Evolutionary conservation across 2,888 invertebrate species (phyloP).

Genomic region (Calameuta idolon): DNA sequence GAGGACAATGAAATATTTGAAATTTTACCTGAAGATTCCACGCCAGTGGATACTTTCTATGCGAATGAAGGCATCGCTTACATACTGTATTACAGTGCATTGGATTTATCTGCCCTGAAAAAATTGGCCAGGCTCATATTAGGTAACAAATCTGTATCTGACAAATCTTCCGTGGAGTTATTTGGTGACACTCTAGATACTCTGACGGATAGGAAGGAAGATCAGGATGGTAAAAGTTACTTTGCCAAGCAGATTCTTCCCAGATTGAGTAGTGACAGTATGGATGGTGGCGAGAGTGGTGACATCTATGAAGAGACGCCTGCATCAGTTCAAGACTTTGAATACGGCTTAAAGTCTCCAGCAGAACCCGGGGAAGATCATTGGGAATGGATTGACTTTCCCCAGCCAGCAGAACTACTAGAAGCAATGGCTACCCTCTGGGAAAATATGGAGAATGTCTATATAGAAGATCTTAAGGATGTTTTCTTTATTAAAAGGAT

Average conservation of each 20-base stretch:
- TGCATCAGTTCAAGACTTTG: conserved; percentile 5
- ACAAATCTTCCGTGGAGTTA: conserved; percentile 62
- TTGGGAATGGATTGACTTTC: conserved; percentile 68
- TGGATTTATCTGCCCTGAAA: conserved; percentile 71
- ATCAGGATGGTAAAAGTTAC: background rate
- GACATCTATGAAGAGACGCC: background rate
- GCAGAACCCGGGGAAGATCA: conserved; percentile 40
- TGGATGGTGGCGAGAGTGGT: conserved; percentile 12
- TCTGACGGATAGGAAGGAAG: conserved; percentile 61
- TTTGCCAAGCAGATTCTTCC: background rate
- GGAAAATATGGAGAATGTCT: conserved; percentile 69
- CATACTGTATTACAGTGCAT: conserved; percentile 71
- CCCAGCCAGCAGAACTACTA: conserved; percentile 63
- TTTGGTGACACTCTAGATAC: conserved; percentile 67
- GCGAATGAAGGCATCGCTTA: conserved; percentile 72
- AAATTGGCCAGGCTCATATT: conserved; percentile 69
- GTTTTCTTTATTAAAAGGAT: conserved; percentile 72
- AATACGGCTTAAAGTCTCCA: conserved; percentile 13
- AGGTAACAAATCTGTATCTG: conserved; percentile 63
- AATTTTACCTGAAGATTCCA: conserved; percentile 62
- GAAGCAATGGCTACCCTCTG: conserved; percentile 69
- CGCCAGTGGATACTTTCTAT: conserved; percentile 73
- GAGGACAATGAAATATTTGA: conserved; percentile 25
- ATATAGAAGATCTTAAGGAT: conserved; percentile 70
- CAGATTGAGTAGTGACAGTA: background rate